phyloP scores from a whole-genome alignment of 2,888 invertebrate genomes.

The Amblyjoppa fuscipennis region DNA sequence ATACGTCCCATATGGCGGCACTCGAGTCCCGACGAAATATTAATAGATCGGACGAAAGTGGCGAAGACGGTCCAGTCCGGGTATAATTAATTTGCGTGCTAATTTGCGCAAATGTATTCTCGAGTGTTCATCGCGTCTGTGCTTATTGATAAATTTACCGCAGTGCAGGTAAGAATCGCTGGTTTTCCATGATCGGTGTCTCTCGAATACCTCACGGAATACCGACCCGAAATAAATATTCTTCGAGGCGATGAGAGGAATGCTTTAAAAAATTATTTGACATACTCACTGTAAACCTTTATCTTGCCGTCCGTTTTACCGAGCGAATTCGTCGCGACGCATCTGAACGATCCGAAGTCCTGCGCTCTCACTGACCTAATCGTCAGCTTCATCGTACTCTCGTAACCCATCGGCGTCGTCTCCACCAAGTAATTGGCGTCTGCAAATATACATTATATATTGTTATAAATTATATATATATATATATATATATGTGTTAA shows the following conservation, averaged over 20 bases:
- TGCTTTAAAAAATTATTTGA: neutral
- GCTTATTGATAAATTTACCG: neutral
- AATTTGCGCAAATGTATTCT: neutral
- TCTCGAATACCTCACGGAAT: neutral
- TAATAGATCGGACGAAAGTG: neutral
- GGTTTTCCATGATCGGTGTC: neutral
- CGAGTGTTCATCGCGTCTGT: neutral
- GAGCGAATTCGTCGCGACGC: slow-evolving; percentile 86
- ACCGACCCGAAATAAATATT: neutral
- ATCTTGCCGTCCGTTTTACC: slow-evolving; percentile 86
- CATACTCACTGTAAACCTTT: slow-evolving; percentile 85
- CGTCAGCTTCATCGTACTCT: slow-evolving; percentile 84
- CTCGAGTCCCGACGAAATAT: neutral
- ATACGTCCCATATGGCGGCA: neutral
- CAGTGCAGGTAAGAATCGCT: neutral
- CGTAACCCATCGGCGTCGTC: slow-evolving; percentile 78
- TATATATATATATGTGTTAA: neutral
- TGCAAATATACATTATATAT: slow-evolving; percentile 65
- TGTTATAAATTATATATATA: neutral
- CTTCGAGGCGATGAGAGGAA: neutral
- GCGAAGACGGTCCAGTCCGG: neutral
- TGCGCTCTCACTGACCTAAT: slow-evolving; percentile 83
- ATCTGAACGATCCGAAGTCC: slow-evolving; percentile 85
- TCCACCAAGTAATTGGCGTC: slow-evolving; percentile 85
- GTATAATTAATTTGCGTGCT: neutral